Percentiles rank a stretch among this genome's conserved stretches.
Evolutionary conservation across 2,797 vertebrate species (phyloP).

Genomic region (Mallotus villosus): DNA sequence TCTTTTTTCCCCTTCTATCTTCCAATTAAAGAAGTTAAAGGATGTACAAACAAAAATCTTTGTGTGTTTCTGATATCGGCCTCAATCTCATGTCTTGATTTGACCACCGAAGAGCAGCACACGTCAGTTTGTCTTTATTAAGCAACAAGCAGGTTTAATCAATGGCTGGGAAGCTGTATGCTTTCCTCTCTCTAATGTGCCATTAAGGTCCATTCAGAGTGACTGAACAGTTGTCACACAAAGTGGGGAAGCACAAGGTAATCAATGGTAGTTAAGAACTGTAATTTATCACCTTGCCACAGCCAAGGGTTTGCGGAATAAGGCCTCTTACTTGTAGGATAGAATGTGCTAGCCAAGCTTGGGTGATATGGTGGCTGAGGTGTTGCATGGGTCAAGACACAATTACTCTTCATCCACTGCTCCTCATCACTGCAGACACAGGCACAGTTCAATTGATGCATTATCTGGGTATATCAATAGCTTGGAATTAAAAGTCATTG

Average conservation of each 20-base stretch:
- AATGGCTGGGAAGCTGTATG: conserved; percentile 72
- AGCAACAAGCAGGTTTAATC: conserved; percentile 81
- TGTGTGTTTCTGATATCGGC: conserved; percentile 30
- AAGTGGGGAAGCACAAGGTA: conserved; percentile 90
- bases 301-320: conserved; percentile 79
- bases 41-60: not conserved
- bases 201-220: conserved; percentile 90
- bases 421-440: conserved; percentile 75
- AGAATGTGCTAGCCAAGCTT: conserved; percentile 58
- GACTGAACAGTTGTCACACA: conserved; percentile 91
- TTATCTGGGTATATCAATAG: conserved; percentile 81
- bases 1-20: not conserved
- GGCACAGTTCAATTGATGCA: conserved; percentile 73
- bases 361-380: conserved; percentile 60
- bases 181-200: conserved; percentile 86
- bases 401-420: conserved; percentile 81
- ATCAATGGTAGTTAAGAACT: conserved; percentile 98
- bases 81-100: conserved; percentile 53
- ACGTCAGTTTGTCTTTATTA: conserved; percentile 86
- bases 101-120: conserved; percentile 60
- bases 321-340: conserved; percentile 55
- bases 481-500: conserved; percentile 78
- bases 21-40: not conserved
- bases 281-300: conserved; percentile 99
- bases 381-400: conserved; percentile 71